These are phyloP conservation scores for Eumaeus atala DNA, from an alignment of 1,140 invertebrate genomes.

Conservation along the genomic window DNA sequence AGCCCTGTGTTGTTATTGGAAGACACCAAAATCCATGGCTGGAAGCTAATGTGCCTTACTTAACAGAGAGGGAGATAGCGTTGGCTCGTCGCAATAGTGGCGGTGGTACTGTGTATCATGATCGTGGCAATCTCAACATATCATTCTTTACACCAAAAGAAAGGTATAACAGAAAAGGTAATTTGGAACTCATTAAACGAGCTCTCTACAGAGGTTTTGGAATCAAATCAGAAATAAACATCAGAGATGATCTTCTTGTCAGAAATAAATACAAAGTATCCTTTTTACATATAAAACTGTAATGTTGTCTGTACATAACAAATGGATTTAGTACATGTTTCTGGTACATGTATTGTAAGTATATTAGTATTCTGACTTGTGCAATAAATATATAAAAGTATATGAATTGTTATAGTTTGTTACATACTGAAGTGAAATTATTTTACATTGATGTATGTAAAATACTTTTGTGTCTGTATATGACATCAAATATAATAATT, in stretches of 20 bases:
- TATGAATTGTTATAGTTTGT: too few relatives aligned
- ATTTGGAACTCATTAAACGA: slow-evolving; percentile 88
- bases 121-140: slow-evolving; percentile 93
- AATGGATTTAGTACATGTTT: too few relatives aligned
- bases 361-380: too few relatives aligned
- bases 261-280: slow-evolving; percentile 88
- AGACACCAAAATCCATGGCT: slow-evolving; percentile 97
- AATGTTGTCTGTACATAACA: too few relatives aligned
- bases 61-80: slow-evolving; percentile 78
- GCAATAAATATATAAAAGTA: too few relatives aligned
- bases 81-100: slow-evolving; percentile 93
- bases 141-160: slow-evolving; percentile 89
- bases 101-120: slow-evolving; percentile 98
- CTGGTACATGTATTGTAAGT: too few relatives aligned
- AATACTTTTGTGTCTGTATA: too few relatives aligned
- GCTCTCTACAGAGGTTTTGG: slow-evolving; percentile 87
- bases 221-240: slow-evolving; percentile 82
- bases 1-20: slow-evolving; percentile 95
- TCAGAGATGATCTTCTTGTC: slow-evolving; percentile 88
- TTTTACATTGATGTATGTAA: too few relatives aligned
- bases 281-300: slow-evolving; percentile 37
- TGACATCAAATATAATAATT: too few relatives aligned
- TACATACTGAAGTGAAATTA: too few relatives aligned
- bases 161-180: slow-evolving; percentile 87
- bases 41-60: slow-evolving; percentile 85